A percentile compares a stretch with the other conserved stretches of the same genome.
phyloP scores from a whole-genome alignment of 1,140 invertebrate species.

The Chrysomallon squamiferum region DNA sequence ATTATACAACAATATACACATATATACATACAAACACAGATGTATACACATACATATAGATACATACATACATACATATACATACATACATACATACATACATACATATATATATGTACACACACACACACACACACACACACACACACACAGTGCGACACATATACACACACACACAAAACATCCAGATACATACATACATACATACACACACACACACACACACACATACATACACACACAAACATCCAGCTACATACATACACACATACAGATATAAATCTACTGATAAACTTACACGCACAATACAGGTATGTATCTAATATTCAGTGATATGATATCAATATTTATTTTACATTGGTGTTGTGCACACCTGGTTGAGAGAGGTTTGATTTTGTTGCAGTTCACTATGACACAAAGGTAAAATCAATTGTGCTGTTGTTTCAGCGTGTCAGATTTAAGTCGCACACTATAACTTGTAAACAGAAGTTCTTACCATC shows the following conservation, averaged over 20 bases:
- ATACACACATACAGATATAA: background rate
- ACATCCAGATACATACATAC: background rate
- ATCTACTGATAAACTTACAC: background rate
- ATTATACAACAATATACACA: conserved; percentile 4
- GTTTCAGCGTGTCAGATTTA: no score
- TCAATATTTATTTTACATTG: no score
- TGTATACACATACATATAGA: background rate
- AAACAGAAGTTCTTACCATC: no score
- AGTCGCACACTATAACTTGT: no score
- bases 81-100: conserved; percentile 5
- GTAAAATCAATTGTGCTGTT: no score
- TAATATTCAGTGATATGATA: no score
- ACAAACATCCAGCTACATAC: no score
- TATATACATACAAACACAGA: conserved; percentile 10
- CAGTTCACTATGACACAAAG: no score
- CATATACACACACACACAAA: no score
- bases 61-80: conserved; percentile 5
- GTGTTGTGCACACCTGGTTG: no score
- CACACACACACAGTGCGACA: background rate
- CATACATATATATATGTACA: conserved; percentile 6
- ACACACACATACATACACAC: background rate
- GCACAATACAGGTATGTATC: conserved; percentile 10
- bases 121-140: conserved; percentile 7
- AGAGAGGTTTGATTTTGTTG: no score
- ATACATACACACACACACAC: background rate